phyloP scores from a whole-genome alignment of 2,797 vertebrate species.

The Falco peregrinus region DNA sequence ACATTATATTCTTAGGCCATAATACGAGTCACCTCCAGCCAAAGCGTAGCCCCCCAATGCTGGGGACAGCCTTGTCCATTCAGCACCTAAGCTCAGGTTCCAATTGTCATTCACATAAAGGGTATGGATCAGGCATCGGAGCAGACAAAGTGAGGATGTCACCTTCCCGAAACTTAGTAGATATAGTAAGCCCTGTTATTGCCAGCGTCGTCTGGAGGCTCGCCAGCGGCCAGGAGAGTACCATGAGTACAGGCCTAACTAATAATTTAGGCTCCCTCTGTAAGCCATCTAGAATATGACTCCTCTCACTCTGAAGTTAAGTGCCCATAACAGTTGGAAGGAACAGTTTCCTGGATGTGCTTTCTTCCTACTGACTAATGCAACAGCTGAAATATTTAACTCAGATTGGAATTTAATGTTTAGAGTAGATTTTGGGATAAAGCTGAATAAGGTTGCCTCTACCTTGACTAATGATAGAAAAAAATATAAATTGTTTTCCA shows the following conservation, averaged over 20 bases:
- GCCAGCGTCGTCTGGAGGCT: background rate
- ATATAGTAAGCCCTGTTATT: background rate
- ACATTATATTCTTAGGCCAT: background rate
- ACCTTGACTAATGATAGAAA: background rate
- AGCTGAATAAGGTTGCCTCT: background rate
- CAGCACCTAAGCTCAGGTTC: background rate
- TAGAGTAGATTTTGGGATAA: background rate
- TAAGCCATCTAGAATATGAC: background rate
- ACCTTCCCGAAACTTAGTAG: background rate
- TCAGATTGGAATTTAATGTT: background rate
- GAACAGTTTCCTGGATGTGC: background rate
- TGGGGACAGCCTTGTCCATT: background rate
- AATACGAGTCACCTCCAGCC: background rate
- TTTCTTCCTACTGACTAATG: background rate
- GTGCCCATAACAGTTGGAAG: background rate
- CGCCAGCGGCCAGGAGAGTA: background rate
- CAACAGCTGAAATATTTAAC: background rate
- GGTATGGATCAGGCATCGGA: accelerated
- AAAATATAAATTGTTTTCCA: background rate
- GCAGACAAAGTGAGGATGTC: accelerated
- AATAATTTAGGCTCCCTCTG: background rate
- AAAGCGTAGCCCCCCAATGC: accelerated
- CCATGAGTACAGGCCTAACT: background rate
- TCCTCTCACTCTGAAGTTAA: background rate
- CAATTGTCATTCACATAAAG: background rate